These are phyloP conservation scores for Cariama cristata DNA, from an alignment of 2,113 vertebrate genomes.

Conservation along the genomic window DNA sequence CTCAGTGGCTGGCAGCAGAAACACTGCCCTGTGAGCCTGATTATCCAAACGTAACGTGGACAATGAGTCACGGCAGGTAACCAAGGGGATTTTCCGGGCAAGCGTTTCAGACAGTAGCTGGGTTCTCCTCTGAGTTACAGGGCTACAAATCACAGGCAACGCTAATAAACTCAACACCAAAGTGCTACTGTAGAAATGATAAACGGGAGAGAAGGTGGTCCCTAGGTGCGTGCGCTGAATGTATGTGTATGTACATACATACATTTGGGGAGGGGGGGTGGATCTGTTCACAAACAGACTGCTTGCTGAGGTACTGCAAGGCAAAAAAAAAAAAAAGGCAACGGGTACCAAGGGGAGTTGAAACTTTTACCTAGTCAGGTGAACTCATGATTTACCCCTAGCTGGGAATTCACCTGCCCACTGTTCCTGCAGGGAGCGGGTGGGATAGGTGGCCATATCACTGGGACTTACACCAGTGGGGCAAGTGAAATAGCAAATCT, in stretches of 20 bases:
- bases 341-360: background rate
- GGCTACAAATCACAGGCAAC: background rate
- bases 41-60: background rate
- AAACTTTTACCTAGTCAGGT: background rate
- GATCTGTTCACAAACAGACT: background rate
- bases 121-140: background rate
- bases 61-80: slow-evolving; percentile 44
- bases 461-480: background rate
- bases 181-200: background rate
- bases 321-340: background rate
- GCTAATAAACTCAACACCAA: background rate
- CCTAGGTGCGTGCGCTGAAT: background rate
- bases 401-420: background rate
- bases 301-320: background rate
- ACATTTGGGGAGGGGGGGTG: too few species aligned
- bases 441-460: background rate
- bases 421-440: background rate
- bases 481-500: background rate
- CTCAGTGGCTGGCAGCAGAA: slow-evolving; percentile 17
- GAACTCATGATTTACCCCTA: background rate
- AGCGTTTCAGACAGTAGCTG: background rate
- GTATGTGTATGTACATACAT: too few species aligned
- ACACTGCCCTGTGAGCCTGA: background rate
- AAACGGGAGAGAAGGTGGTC: background rate
- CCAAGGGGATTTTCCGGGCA: slow-evolving; percentile 15